These are phyloP conservation scores for Otus scops DNA, from an alignment of 2,797 vertebrate genomes.

Conservation along the genomic window DNA sequence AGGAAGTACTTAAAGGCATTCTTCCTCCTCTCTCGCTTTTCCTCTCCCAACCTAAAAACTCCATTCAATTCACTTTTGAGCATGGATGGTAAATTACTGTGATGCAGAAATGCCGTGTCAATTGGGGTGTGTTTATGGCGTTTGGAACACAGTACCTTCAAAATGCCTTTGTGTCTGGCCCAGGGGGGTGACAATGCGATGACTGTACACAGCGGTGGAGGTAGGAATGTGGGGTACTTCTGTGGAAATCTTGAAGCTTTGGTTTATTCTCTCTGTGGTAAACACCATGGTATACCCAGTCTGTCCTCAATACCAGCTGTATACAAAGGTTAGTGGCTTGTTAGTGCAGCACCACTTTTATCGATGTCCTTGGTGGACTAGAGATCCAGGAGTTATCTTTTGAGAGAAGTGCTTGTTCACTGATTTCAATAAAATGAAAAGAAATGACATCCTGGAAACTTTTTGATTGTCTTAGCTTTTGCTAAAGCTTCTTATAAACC, in stretches of 20 bases:
- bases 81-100: not conserved
- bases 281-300: not conserved
- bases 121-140: not conserved
- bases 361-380: not conserved
- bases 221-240: not conserved
- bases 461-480: not conserved
- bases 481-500: not conserved
- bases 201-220: accelerated
- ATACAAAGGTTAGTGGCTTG: not conserved
- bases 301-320: not conserved
- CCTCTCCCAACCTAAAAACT: not conserved
- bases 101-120: not conserved
- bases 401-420: not conserved
- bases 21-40: not conserved
- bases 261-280: not conserved
- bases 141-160: not conserved
- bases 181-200: not conserved
- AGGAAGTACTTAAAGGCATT: not conserved
- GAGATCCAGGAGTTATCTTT: not conserved
- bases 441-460: not conserved
- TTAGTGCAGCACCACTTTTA: not conserved
- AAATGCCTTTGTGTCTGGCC: not conserved
- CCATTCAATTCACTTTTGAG: not conserved
- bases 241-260: not conserved
- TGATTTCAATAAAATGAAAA: not conserved